phyloP scores from a whole-genome alignment of 2,797 vertebrate species.

The Eulemur mongoz region DNA sequence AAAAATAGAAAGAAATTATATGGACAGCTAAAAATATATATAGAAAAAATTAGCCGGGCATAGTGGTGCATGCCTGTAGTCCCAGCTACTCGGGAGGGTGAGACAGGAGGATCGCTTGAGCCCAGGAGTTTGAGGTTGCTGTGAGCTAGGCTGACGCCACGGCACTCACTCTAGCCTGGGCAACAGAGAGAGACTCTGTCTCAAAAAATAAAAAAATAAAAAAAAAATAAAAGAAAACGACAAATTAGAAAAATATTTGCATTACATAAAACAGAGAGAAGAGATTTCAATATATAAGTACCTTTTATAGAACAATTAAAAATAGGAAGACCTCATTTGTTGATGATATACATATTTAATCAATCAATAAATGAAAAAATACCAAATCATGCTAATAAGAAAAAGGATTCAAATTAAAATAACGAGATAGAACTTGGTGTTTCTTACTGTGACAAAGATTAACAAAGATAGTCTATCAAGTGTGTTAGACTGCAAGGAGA shows the following conservation, averaged over 20 bases:
- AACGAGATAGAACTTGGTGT: not conserved
- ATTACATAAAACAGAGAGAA: not conserved
- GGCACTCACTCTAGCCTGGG: no score
- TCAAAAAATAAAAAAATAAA: no score
- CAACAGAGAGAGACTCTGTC: no score
- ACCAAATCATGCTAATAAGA: not conserved
- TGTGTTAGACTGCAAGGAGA: not conserved
- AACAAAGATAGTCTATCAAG: not conserved
- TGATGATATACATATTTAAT: not conserved
- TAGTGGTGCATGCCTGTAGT: no score
- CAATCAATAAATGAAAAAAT: conserved; percentile 26
- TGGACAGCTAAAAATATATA: no score
- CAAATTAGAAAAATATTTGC: not conserved
- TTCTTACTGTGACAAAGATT: not conserved
- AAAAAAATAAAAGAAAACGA: conserved; percentile 25
- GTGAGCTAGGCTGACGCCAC: no score
- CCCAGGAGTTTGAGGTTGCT: no score
- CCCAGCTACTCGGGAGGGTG: no score
- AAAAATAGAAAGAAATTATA: no score
- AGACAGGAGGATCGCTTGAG: no score
- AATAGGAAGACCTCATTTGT: not conserved
- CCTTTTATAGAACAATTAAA: not conserved
- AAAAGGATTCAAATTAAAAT: conserved; percentile 47
- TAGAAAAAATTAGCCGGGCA: no score
- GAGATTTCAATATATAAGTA: not conserved